These are phyloP conservation scores for Rhinoptilus africanus DNA, from an alignment of 2,113 vertebrate genomes.

Conservation along the genomic window DNA sequence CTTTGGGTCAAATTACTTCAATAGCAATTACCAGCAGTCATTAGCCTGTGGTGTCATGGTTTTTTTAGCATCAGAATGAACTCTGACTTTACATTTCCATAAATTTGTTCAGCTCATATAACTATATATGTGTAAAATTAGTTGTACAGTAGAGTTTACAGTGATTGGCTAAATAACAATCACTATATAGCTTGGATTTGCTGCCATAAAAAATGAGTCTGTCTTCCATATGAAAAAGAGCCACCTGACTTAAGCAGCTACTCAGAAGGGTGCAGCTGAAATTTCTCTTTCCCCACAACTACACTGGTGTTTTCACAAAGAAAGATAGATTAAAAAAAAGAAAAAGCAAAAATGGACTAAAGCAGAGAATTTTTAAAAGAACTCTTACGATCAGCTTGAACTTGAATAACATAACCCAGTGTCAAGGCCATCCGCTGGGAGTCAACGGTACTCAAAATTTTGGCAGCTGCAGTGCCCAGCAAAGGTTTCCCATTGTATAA, in stretches of 20 bases:
- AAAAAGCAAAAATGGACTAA: background rate
- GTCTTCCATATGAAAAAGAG: background rate
- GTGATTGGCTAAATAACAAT: background rate
- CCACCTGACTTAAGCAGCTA: background rate
- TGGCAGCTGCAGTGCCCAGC: constrained; percentile 88
- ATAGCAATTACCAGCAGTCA: background rate
- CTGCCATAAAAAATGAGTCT: background rate
- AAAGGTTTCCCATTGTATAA: constrained; percentile 86
- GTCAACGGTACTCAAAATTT: constrained; percentile 94
- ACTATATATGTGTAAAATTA: background rate
- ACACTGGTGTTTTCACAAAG: background rate
- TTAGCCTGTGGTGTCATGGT: background rate
- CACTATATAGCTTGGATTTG: background rate
- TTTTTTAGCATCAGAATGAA: background rate
- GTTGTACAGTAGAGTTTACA: background rate
- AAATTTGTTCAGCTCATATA: background rate
- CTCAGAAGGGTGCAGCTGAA: background rate
- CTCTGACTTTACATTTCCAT: background rate
- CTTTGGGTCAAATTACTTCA: background rate
- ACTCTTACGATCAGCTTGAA: constrained; percentile 95
- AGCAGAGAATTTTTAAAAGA: background rate
- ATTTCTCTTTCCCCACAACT: background rate
- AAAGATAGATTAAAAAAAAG: no score
- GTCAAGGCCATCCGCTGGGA: constrained; percentile 97
- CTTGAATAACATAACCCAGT: constrained; percentile 92